phyloP scores from a whole-genome alignment of 2,113 vertebrate species.

The Anarhynchus alexandrinus region DNA sequence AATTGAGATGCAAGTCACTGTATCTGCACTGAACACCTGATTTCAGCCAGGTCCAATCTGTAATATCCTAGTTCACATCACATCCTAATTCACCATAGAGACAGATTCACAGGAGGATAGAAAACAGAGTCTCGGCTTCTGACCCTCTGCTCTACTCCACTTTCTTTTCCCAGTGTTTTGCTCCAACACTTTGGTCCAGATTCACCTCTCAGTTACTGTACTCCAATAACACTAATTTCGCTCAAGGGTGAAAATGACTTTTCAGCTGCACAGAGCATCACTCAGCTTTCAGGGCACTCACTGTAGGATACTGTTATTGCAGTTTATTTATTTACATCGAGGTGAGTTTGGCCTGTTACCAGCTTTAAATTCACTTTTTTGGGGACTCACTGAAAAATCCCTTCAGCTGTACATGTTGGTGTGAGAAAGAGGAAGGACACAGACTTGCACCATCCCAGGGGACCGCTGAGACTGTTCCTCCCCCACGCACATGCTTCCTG shows the following conservation, averaged over 20 bases:
- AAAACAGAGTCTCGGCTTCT: neutral
- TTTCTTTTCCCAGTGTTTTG: neutral
- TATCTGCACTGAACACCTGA: neutral
- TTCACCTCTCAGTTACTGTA: neutral
- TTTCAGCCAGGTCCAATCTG: neutral
- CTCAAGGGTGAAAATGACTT: neutral
- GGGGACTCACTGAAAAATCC: neutral
- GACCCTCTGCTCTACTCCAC: neutral
- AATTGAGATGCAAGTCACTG: neutral
- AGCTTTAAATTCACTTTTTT: conserved; percentile 21
- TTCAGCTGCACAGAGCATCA: neutral
- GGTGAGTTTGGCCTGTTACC: neutral
- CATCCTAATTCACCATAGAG: neutral
- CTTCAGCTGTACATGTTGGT: neutral
- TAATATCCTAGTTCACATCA: neutral
- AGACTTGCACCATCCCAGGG: conserved; percentile 19
- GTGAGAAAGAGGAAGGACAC: conserved; percentile 45
- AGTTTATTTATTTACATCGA: neutral
- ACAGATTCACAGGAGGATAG: neutral
- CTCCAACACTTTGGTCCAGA: neutral
- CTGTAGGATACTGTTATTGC: neutral
- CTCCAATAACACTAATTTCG: neutral
- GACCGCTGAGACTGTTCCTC: neutral
- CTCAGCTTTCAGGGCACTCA: neutral
- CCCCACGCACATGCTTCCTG: neutral